Conservation (phyloP, 2,113 vertebrate species). For the Eptesicus fuscus region DNA sequence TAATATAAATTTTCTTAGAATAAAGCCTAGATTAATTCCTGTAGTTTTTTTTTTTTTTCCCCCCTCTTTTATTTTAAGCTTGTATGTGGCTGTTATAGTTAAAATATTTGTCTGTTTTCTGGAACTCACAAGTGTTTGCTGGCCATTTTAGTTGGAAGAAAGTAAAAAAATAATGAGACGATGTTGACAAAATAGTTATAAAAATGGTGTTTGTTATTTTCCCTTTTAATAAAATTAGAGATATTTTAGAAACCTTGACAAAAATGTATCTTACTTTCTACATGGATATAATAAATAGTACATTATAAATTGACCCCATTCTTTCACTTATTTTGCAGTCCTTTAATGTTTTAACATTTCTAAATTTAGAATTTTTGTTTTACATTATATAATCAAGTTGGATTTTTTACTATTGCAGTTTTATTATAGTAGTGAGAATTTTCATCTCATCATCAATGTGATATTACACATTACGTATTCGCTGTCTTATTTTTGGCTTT, state of each 20-base stretch:
- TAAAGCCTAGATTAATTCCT: neutral
- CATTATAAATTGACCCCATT: neutral
- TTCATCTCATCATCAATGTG: neutral
- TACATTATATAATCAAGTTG: neutral
- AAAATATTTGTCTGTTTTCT: constrained; percentile 2
- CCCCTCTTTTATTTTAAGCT: neutral
- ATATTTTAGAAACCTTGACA: neutral
- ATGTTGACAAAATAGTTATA: neutral
- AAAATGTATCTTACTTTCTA: neutral
- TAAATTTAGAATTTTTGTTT: neutral
- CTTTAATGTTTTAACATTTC: neutral
- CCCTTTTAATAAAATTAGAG: neutral
- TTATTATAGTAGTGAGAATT: neutral
- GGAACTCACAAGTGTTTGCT: neutral
- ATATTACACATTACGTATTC: neutral
- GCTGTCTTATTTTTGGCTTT: constrained; percentile 10
- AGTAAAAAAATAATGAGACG: neutral
- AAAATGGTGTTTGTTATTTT: neutral
- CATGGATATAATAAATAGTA: neutral
- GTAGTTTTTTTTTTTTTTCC: neutral
- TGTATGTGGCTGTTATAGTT: neutral
- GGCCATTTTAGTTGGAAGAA: neutral
- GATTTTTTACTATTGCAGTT: neutral
- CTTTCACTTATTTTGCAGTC: neutral
- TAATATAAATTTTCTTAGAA: neutral